Percentiles rank a stretch among this genome's conserved stretches.
These are phyloP conservation scores for Caenorhabditis virilis DNA, from an alignment of 2,888 invertebrate genomes.

Conservation along the genomic window DNA sequence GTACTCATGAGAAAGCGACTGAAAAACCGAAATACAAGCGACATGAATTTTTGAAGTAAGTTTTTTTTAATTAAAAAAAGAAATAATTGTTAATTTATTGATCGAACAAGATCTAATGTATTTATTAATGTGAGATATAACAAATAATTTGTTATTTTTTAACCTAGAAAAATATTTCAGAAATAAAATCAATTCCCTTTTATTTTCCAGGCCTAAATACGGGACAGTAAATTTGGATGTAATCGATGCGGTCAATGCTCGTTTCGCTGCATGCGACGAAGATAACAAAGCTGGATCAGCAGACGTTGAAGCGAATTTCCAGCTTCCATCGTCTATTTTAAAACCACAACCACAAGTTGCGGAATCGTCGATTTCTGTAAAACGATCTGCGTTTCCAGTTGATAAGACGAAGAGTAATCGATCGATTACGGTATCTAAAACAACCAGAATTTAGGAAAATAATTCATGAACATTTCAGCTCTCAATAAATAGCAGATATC, in stretches of 20 bases:
- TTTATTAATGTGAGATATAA: too few relatives aligned
- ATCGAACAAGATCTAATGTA: too few relatives aligned
- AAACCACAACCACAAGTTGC: slow-evolving; percentile 31
- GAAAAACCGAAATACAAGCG: slow-evolving; percentile 69
- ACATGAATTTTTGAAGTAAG: slow-evolving; percentile 68
- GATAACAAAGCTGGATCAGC: slow-evolving; percentile 39
- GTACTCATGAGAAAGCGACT: slow-evolving; percentile 41
- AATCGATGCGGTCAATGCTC: slow-evolving; percentile 67
- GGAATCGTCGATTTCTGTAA: slow-evolving; percentile 44
- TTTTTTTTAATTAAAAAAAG: neutral
- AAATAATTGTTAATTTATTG: neutral
- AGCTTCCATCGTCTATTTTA: slow-evolving; percentile 51
- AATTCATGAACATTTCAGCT: slow-evolving; percentile 30
- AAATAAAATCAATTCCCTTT: too few relatives aligned
- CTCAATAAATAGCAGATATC: slow-evolving; percentile 59
- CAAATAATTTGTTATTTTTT: too few relatives aligned
- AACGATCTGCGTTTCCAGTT: slow-evolving; percentile 20
- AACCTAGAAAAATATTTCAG: neutral
- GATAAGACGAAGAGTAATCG: slow-evolving; percentile 59
- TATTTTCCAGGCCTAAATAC: slow-evolving; percentile 62
- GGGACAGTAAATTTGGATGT: slow-evolving; percentile 68
- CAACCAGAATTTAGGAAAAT: too few relatives aligned
- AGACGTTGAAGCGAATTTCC: slow-evolving; percentile 58
- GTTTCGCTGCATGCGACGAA: slow-evolving; percentile 62
- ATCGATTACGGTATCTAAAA: slow-evolving; percentile 57